Evolutionary conservation across 2,113 vertebrate species (phyloP), one percentile per base, ranked within the genome.

Genomic region (Oryzias javanicus): DNA sequence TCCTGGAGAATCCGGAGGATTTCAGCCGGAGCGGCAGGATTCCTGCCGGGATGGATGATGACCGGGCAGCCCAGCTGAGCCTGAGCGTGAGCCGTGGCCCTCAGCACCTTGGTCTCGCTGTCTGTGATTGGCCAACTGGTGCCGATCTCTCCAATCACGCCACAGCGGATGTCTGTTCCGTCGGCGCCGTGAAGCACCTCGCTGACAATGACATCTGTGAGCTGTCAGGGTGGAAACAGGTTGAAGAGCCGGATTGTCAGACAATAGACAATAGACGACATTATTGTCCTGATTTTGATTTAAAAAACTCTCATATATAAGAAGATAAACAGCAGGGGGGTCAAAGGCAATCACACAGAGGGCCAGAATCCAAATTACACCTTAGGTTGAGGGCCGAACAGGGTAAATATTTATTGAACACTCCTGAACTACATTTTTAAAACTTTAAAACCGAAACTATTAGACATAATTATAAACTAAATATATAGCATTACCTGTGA

Each of bases 111-210:
- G 17, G 42, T 92, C 69, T 99, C 97, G 3, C 95, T 96, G 4
- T 91, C 91, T 0, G 92, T 94, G 86, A 99, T 90, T 61, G 97
- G 96, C 96, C 96, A 99, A 65, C 95, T 87, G 61, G 94, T n/a
- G 60, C 96, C 96, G 7, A 96, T 94, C 90, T 98, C 96, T 56
- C 97, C 95, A 29, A 97, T 95, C 54, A 98, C 93, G 0, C 96
- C 96, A 45, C 97, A 99, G 75, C 89, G 92, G 82, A 98, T 91
- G 50, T 91, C 86, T 1, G 94, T 98, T 35, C 93, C 94, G 50
- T 98, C 96, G 0, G 94, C 95, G 44, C 95, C 95, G 0, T 76
- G 85, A 7, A 94, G 89, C 73, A 98, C 86, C 84, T 98, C 96
- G 54, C 83, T 87, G 60, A 94, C 64, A 8, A 98, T 94, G 74